These are phyloP conservation scores for Hydropsyche betteni DNA, from an alignment of 2,888 invertebrate species.

Conservation along the genomic window DNA sequence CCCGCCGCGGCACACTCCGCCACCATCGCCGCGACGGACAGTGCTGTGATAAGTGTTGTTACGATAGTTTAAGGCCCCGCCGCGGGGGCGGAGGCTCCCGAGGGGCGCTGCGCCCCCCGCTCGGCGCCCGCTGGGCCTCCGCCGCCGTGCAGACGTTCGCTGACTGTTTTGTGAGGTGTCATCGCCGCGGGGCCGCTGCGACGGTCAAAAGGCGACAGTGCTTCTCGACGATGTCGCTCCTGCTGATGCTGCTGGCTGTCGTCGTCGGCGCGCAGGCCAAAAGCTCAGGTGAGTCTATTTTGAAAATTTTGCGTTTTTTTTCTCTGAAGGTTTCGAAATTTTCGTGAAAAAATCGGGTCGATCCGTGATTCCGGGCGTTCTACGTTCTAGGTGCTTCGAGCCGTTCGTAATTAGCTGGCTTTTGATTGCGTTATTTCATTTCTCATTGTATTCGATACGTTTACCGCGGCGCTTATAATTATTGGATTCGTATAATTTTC, in stretches of 20 bases:
- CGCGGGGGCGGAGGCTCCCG: constrained; percentile 4
- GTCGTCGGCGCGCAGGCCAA: constrained; percentile 8
- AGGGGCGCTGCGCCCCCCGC: background rate
- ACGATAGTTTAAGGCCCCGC: constrained; percentile 20
- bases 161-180: background rate
- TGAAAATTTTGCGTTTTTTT: no score
- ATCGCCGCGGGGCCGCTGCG: background rate
- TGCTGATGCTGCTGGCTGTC: constrained; percentile 15
- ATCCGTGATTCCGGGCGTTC: no score
- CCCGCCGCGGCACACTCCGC: background rate
- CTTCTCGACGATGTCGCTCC: constrained; percentile 24
- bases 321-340: no score
- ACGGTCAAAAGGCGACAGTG: background rate
- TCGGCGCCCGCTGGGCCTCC: background rate
- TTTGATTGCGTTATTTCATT: no score
- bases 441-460: no score
- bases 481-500: no score
- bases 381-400: no score
- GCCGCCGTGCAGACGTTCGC: background rate
- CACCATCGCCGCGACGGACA: background rate
- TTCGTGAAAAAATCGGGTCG: no score
- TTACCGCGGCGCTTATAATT: no score
- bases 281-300: constrained; percentile 4
- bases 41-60: constrained; percentile 29
- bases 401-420: no score